These are phyloP conservation scores for Neodiprion virginianus DNA, from an alignment of 1,140 invertebrate genomes.

Conservation along the genomic window DNA sequence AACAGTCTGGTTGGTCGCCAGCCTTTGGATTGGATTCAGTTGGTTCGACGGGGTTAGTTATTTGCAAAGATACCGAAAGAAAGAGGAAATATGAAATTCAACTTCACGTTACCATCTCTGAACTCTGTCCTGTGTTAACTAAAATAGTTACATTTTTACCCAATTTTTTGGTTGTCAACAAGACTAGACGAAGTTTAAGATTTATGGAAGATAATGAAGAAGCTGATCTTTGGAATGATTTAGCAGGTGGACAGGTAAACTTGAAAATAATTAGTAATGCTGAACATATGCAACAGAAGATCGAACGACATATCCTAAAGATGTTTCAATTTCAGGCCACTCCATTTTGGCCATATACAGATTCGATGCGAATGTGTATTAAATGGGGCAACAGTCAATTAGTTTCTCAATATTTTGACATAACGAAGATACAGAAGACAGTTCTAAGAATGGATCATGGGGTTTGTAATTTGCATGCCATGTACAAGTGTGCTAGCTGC, in stretches of 20 bases:
- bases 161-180: constrained; percentile 84
- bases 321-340: constrained; percentile 51
- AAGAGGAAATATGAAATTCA: constrained; percentile 70
- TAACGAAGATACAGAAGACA: constrained; percentile 72
- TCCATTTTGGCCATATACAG: constrained; percentile 83
- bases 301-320: background rate
- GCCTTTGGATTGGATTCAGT: constrained; percentile 75
- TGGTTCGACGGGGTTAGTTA: constrained; percentile 75
- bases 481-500: background rate
- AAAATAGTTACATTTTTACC: constrained; percentile 86
- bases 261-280: background rate
- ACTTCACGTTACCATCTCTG: constrained; percentile 67
- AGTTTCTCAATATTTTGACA: constrained; percentile 79
- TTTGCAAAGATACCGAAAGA: constrained; percentile 73
- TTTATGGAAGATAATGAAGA: constrained; percentile 88
- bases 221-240: constrained; percentile 83
- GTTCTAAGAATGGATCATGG: constrained; percentile 85
- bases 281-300: background rate
- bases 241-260: constrained; percentile 67
- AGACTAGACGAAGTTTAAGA: constrained; percentile 71
- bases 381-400: constrained; percentile 80
- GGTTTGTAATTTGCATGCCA: constrained; percentile 61
- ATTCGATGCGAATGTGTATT: constrained; percentile 81
- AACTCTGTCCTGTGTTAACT: constrained; percentile 75
- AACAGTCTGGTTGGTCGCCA: constrained; percentile 77